Conservation (phyloP, 1,140 invertebrate genomes). For the Metaphire vulgaris region DNA sequence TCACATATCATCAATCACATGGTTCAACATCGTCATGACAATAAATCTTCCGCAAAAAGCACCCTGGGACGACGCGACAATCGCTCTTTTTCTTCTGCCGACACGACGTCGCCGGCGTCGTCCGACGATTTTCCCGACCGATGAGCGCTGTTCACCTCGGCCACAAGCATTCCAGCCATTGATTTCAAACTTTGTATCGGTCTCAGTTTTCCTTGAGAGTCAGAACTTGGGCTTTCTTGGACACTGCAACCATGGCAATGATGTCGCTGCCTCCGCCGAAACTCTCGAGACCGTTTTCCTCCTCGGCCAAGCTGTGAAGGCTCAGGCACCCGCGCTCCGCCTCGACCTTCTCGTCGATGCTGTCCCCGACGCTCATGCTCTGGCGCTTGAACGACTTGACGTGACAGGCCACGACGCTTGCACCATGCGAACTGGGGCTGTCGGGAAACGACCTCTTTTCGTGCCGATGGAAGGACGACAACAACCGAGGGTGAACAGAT, state of each 20-base stretch:
- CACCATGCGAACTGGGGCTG: neutral
- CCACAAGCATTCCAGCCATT: no score
- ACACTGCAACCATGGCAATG: neutral
- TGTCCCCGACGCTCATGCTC: constrained; percentile 24
- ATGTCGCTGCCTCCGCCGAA: neutral
- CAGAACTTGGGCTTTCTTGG: neutral
- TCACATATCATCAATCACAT: no score
- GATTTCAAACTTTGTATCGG: no score
- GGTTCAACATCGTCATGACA: no score
- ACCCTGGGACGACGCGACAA: no score
- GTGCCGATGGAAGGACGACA: constrained; percentile 1
- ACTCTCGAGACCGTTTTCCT: neutral
- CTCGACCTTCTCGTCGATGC: constrained; percentile 17
- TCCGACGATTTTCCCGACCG: no score
- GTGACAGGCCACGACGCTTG: neutral
- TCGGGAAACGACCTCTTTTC: neutral
- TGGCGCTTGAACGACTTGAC: constrained; percentile 18
- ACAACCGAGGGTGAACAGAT: neutral
- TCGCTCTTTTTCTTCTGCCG: no score
- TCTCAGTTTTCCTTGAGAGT: no score
- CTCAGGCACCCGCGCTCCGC: neutral
- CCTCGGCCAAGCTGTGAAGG: constrained; percentile 7
- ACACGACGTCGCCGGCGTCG: no score
- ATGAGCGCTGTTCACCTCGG: no score
- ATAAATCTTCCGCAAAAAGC: no score